Conservation (phyloP, 1,140 invertebrate species). For the Listronotus bonariensis region DNA sequence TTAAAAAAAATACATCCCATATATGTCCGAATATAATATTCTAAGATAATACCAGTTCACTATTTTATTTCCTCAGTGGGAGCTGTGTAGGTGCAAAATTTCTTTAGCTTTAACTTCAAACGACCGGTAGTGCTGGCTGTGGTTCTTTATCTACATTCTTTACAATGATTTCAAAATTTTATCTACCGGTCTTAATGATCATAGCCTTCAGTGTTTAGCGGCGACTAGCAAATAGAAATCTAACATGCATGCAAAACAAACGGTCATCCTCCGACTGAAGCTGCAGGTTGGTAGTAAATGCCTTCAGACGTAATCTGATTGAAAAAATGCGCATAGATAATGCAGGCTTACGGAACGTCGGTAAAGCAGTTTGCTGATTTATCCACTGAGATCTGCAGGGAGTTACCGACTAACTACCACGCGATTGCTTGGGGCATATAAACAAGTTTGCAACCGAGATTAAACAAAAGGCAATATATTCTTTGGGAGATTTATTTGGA, state of each 20-base stretch:
- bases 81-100: too few species aligned
- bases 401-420: conserved; percentile 27
- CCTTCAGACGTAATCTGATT: conserved; percentile 29
- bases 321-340: conserved; percentile 36
- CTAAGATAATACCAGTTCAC: too few species aligned
- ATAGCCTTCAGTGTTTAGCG: conserved; percentile 19
- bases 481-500: too few species aligned
- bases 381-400: conserved; percentile 19
- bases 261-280: conserved; percentile 1
- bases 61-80: too few species aligned
- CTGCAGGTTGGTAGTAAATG: conserved; percentile 35
- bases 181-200: conserved; percentile 24
- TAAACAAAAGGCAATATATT: too few species aligned
- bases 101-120: neutral
- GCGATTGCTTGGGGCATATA: conserved; percentile 14
- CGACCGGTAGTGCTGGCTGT: neutral
- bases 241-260: conserved; percentile 21
- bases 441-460: neutral
- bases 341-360: conserved; percentile 25
- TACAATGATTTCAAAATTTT: conserved; percentile 16
- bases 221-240: conserved; percentile 15
- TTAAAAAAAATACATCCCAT: too few species aligned
- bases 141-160: conserved; percentile 6
- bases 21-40: too few species aligned
- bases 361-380: conserved; percentile 31